These are phyloP conservation scores for Bombus waltoni DNA, from an alignment of 1,140 invertebrate genomes.

Conservation along the genomic window DNA sequence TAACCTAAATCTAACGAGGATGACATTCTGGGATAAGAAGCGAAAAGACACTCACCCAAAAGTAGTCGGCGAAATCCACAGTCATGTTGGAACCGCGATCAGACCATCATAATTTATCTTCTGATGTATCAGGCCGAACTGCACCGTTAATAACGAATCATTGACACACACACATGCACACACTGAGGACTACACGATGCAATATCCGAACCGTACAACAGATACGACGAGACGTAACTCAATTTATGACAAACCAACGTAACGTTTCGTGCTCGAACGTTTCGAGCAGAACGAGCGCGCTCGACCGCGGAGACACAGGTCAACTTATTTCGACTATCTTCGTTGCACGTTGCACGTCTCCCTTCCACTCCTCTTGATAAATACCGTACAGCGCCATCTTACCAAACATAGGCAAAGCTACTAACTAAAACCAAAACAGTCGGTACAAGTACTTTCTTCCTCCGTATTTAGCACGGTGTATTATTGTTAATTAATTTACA, in stretches of 20 bases:
- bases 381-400: constrained; percentile 1
- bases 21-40: constrained; percentile 12
- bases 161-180: constrained; percentile 30
- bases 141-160: constrained; percentile 46
- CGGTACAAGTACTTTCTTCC: constrained; percentile 13
- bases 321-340: constrained; percentile 61
- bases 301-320: constrained; percentile 62
- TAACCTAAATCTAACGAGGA: constrained; percentile 61
- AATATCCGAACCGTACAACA: constrained; percentile 21
- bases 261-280: constrained; percentile 47
- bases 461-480: not conserved
- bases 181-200: constrained; percentile 9
- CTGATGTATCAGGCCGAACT: constrained; percentile 43
- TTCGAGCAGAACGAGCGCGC: constrained; percentile 61
- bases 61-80: constrained; percentile 91
- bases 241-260: constrained; percentile 36
- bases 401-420: not conserved
- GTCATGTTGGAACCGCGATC: constrained; percentile 85
- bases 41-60: constrained; percentile 86
- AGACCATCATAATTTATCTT: constrained; percentile 72
- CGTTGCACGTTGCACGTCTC: constrained; percentile 14
- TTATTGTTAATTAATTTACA: not conserved
- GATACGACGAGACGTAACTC: constrained; percentile 36
- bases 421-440: not conserved
- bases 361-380: constrained; percentile 2